Percentiles rank a stretch among this genome's conserved stretches.
Evolutionary conservation across 2,888 invertebrate species (phyloP).

Genomic region (Leistus spinibarbis): DNA sequence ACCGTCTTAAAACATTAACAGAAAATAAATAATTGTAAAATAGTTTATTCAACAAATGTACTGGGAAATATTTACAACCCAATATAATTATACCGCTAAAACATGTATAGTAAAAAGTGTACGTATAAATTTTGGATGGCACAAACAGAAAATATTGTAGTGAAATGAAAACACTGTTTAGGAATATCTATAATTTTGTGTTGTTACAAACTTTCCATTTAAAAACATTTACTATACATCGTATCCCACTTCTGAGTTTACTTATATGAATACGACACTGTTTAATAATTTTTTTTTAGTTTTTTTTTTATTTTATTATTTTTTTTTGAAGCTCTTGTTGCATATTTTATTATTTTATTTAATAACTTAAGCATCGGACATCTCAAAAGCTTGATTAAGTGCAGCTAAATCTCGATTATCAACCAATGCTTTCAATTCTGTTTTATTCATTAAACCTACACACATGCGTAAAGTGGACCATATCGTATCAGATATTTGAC

Average conservation of each 20-base stretch:
- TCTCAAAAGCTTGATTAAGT: constrained; percentile 67
- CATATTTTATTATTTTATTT: not conserved
- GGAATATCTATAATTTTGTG: too few species aligned
- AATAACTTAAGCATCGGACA: constrained; percentile 58
- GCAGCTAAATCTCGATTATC: constrained; percentile 66
- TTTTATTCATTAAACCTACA: constrained; percentile 77
- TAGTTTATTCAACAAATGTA: too few species aligned
- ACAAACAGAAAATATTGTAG: too few species aligned
- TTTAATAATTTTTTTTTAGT: not conserved
- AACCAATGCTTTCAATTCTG: constrained; percentile 66
- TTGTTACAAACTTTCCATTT: too few species aligned
- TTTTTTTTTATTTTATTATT: not conserved
- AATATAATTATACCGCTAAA: too few species aligned
- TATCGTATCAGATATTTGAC: constrained; percentile 86
- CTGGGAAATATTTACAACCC: too few species aligned
- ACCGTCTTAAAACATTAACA: too few species aligned
- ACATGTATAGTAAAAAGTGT: too few species aligned
- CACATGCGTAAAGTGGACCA: constrained; percentile 94
- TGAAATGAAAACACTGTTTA: too few species aligned
- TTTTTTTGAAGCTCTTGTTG: not conserved
- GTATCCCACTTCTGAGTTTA: not conserved
- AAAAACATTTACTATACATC: not conserved
- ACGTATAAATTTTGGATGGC: too few species aligned
- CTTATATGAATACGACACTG: not conserved
- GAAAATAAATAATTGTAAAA: too few species aligned